Base-by-base conservation (phyloP, 2,888 invertebrate genomes). In the Drepana falcataria region DNA sequence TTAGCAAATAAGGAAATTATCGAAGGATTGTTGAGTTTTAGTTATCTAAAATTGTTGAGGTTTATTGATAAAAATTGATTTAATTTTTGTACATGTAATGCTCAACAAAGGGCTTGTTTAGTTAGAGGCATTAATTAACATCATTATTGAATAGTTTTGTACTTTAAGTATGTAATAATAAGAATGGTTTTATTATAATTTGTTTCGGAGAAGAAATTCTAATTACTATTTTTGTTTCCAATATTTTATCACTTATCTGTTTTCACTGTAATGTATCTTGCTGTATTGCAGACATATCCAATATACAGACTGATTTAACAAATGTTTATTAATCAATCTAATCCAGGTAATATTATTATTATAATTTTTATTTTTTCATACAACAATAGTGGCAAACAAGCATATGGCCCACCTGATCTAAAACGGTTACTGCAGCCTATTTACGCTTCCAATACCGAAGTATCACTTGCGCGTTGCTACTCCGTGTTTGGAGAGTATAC, bases 231-330 rank as follows among this genome's bases (percentile, higher is more conserved):
- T 89, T 89, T 89, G 90, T 90, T 90, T 89, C 89, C 86, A 82
- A 88, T 89, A 89, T 90, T 90, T 90, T 89, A 89, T 89, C 86
- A 87, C 84, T 85, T 87, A 87, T 84, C 88, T 90, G 90, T 90
- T 90, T 88, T 89, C 89, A 90, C 86, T 89, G 86, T 89, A 89
- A 84, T 89, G 85, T 89, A 89, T 91, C 87, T 91, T 87, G 91
- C 91, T 91, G 90, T 91, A 91, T 91, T 91, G 88, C 91, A 91
- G 87, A 91, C 91, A 91, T 91, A 91, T 91, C 91, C 91, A 91
- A 88, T 90, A 91, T 91, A 91, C 91, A 91, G 91, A 91, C 91
- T 91, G 91, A 91, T 91, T 91, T 88, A 88, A 89, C 65, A 44
- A 44, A 61, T 52, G 65, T 83, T 85, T 68, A 77, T 78, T 82